phyloP scores from a whole-genome alignment of 2,113 vertebrate species.

The Myrmecophaga tridactyla region DNA sequence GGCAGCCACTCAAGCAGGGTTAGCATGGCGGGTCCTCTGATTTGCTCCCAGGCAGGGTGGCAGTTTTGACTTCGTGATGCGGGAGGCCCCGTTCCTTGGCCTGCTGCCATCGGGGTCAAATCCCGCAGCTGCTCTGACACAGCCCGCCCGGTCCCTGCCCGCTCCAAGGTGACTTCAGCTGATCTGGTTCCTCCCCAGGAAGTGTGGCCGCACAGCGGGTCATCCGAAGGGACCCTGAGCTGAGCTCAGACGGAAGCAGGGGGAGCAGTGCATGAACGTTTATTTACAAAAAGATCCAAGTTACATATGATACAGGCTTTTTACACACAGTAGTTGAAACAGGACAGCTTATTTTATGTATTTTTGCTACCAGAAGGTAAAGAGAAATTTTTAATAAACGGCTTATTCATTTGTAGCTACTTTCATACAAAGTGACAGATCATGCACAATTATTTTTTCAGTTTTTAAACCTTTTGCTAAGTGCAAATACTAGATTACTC shows the following conservation, averaged over 20 bases:
- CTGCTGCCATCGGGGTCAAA: background rate
- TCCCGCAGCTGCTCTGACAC: background rate
- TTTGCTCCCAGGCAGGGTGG: background rate
- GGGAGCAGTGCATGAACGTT: slow-evolving; percentile 77
- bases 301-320: slow-evolving; percentile 87
- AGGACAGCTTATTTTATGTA: slow-evolving; percentile 53
- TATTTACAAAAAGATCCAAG: slow-evolving; percentile 88
- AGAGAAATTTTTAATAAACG: slow-evolving; percentile 82
- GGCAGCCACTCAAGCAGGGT: background rate
- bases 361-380: slow-evolving; percentile 81
- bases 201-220: background rate
- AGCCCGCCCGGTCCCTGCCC: background rate
- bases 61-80: background rate
- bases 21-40: rapidly evolving
- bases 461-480: slow-evolving; percentile 79
- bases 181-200: background rate
- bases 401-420: slow-evolving; percentile 77
- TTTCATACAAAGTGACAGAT: slow-evolving; percentile 83
- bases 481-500: slow-evolving; percentile 86
- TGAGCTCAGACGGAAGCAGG: background rate
- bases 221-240: too few species aligned
- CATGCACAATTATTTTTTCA: slow-evolving; percentile 81
- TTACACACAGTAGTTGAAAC: slow-evolving; percentile 82
- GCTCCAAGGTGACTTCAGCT: background rate
- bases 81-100: background rate